Conservation (phyloP, 2,888 invertebrate species). For the Syritta pipiens region DNA sequence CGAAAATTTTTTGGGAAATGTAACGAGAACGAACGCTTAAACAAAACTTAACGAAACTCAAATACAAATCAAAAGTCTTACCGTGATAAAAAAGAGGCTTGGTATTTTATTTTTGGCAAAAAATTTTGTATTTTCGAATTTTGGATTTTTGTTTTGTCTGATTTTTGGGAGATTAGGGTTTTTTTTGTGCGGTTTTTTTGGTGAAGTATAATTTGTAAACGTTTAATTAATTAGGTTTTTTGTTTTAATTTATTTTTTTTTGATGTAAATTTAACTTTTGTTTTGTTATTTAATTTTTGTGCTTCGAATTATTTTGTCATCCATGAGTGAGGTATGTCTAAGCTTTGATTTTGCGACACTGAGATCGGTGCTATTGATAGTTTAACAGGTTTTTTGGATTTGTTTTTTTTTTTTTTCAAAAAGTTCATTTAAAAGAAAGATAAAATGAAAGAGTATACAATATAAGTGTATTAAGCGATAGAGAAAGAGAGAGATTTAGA, state of each 20-base stretch:
- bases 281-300: no score
- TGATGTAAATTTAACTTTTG: slow-evolving; percentile 42
- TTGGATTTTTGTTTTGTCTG: slow-evolving; percentile 28
- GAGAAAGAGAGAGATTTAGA: slow-evolving; percentile 52
- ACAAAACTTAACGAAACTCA: slow-evolving; percentile 45
- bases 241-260: slow-evolving; percentile 28
- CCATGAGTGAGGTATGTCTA: slow-evolving; percentile 79
- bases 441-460: slow-evolving; percentile 55
- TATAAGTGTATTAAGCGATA: slow-evolving; percentile 67
- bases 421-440: slow-evolving; percentile 56
- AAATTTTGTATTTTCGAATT: slow-evolving; percentile 28
- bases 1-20: neutral
- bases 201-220: slow-evolving; percentile 33
- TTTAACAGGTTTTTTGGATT: slow-evolving; percentile 22
- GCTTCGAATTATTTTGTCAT: slow-evolving; percentile 74
- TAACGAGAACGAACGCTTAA: neutral
- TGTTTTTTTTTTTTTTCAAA: slow-evolving; percentile 22
- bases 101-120: slow-evolving; percentile 21
- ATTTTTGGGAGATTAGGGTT: slow-evolving; percentile 40
- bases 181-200: slow-evolving; percentile 50
- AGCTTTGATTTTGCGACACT: slow-evolving; percentile 79
- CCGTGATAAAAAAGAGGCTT: slow-evolving; percentile 49
- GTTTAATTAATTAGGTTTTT: slow-evolving; percentile 22
- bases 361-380: slow-evolving; percentile 76
- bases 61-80: slow-evolving; percentile 50